These are phyloP conservation scores for Serrognathus titanus DNA, from an alignment of 2,888 invertebrate species.

Conservation along the genomic window DNA sequence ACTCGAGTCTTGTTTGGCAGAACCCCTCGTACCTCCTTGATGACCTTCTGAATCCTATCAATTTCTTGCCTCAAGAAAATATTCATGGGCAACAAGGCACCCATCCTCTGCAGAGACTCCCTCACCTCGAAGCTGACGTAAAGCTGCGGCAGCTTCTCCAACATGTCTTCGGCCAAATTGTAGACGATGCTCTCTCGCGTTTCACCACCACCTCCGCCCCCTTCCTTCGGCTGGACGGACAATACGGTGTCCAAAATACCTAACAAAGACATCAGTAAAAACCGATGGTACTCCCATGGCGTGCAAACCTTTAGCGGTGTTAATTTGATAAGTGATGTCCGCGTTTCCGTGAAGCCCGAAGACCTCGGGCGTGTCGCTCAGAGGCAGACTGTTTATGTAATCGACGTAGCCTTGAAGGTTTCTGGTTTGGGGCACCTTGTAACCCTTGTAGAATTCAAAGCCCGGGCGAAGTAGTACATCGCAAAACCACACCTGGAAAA, in stretches of 20 bases:
- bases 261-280: constrained; percentile 23
- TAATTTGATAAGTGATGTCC: constrained; percentile 96
- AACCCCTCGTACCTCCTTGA: constrained; percentile 53
- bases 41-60: constrained; percentile 83
- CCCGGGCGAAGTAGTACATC: constrained; percentile 81
- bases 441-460: constrained; percentile 92
- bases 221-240: constrained; percentile 96
- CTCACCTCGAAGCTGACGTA: constrained; percentile 88
- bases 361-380: constrained; percentile 89
- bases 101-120: constrained; percentile 88
- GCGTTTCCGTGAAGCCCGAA: constrained; percentile 96
- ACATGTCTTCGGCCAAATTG: constrained; percentile 89
- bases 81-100: constrained; percentile 90
- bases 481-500: constrained; percentile 79
- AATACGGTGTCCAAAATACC: constrained; percentile 89
- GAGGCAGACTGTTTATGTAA: constrained; percentile 81
- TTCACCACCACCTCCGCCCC: constrained; percentile 86
- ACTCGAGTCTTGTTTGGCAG: not conserved
- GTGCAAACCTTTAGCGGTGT: constrained; percentile 76
- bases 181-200: constrained; percentile 91
- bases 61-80: constrained; percentile 84
- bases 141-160: constrained; percentile 77
- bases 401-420: constrained; percentile 78
- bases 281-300: not conserved
- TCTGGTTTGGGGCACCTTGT: constrained; percentile 84